A percentile compares a stretch with the other conserved stretches of the same genome.
Evolutionary conservation across 2,113 vertebrate genomes (phyloP).

Genomic region (Callocephalon fimbriatum): DNA sequence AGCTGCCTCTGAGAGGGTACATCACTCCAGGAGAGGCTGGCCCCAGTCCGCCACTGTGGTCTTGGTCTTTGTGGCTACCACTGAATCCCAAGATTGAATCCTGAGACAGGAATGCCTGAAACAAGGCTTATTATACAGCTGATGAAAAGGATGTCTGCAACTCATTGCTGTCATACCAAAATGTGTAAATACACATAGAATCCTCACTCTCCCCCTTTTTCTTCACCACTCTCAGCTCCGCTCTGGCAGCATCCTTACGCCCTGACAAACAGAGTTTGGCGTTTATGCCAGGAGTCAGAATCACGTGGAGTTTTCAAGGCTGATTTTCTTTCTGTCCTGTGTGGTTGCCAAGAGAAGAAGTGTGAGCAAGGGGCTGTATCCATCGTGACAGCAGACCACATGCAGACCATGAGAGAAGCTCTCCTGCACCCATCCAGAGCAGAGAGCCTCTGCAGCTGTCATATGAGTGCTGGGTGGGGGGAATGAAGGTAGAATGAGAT

Average conservation of each 20-base stretch:
- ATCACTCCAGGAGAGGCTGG: background rate
- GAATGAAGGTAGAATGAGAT: accelerated
- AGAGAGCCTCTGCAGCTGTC: background rate
- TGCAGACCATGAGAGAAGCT: accelerated
- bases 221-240: background rate
- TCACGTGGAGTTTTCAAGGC: background rate
- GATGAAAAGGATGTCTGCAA: background rate
- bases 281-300: background rate
- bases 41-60: accelerated
- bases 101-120: background rate
- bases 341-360: background rate
- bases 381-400: accelerated
- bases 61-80: background rate
- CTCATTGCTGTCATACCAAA: background rate
- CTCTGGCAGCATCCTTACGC: background rate
- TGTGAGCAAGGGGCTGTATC: background rate
- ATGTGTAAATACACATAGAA: background rate
- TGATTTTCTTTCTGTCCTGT: background rate
- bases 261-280: background rate
- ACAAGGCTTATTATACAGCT: background rate
- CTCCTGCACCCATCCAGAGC: accelerated
- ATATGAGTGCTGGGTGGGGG: accelerated
- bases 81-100: background rate
- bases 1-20: background rate
- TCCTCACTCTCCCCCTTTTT: background rate